Evolutionary conservation across 2,113 vertebrate species (phyloP).

Genomic region (Scophthalmus maximus): DNA sequence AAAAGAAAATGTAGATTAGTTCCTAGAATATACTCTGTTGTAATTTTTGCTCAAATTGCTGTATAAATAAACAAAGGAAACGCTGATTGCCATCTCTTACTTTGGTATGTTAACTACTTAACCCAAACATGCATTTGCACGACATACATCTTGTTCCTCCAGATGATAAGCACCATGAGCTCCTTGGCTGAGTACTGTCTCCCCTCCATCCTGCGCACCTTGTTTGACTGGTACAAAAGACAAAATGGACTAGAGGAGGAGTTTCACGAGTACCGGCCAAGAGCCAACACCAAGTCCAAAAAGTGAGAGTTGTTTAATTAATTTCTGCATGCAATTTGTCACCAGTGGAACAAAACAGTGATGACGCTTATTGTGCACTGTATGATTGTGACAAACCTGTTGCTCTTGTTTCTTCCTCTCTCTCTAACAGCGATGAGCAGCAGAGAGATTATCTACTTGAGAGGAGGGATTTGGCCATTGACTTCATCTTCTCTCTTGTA

Average conservation of each 20-base stretch:
- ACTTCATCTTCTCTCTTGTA: conserved; percentile 98
- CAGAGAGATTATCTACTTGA: conserved; percentile 97
- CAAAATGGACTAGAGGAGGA: conserved; percentile 98
- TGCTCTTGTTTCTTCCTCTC: conserved; percentile 41
- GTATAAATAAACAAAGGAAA: conserved; percentile 65
- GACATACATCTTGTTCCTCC: conserved; percentile 42
- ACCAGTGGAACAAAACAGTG: background rate
- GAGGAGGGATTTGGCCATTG: conserved; percentile 96
- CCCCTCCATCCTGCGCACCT: conserved; percentile 94
- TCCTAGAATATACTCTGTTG: background rate
- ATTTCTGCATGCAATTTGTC: background rate
- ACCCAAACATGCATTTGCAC: conserved; percentile 41
- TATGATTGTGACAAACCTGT: conserved; percentile 13
- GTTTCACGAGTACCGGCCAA: conserved; percentile 93
- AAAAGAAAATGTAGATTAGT: background rate
- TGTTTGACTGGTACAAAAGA: conserved; percentile 98
- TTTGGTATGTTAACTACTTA: conserved; percentile 51
- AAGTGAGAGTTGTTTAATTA: conserved; percentile 79
- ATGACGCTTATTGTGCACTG: background rate
- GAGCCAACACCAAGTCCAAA: conserved; percentile 97
- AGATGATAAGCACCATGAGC: conserved; percentile 98
- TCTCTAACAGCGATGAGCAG: conserved; percentile 91
- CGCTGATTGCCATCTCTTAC: conserved; percentile 44
- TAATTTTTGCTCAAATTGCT: conserved; percentile 13
- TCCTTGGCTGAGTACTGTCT: conserved; percentile 97